Conservation (phyloP, 1,140 invertebrate species). For the Stegodyphus mimosarum region DNA sequence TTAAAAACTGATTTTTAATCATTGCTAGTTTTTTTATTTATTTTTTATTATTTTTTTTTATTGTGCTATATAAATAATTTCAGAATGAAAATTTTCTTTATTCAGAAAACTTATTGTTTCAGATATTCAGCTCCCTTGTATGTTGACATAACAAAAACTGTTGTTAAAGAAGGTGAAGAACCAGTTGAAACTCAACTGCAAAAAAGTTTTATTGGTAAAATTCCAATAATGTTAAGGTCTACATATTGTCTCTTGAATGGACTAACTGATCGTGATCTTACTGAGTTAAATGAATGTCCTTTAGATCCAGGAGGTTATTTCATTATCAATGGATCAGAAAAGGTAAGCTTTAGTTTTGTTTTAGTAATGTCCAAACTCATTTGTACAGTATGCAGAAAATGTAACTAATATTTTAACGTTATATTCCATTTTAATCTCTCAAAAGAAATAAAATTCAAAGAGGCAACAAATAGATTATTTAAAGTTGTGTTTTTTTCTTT, state of each 20-base stretch:
- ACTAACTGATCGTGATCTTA: conserved; percentile 96
- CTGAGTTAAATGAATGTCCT: conserved; percentile 98
- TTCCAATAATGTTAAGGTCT: conserved; percentile 98
- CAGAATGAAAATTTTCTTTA: not conserved
- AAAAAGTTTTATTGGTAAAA: conserved; percentile 99
- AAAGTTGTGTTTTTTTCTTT: too few species aligned
- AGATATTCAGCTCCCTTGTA: conserved; percentile 98
- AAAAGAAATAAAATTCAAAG: too few species aligned
- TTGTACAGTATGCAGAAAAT: not conserved
- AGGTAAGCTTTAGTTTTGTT: conserved; percentile 72
- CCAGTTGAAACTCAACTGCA: conserved; percentile 93
- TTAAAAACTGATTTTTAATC: not conserved
- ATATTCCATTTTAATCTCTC: too few species aligned
- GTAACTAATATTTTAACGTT: conserved; percentile 16
- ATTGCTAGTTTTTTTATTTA: not conserved
- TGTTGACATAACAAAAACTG: conserved; percentile 97
- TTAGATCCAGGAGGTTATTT: conserved; percentile 98
- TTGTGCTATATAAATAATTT: not conserved
- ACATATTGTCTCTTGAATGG: conserved; percentile 95
- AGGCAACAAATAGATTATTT: too few species aligned
- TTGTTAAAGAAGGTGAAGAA: conserved; percentile 89
- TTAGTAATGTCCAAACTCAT: too few species aligned
- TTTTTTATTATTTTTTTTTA: not conserved
- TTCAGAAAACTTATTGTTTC: conserved; percentile 66
- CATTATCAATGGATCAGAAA: conserved; percentile 96